phyloP scores from a whole-genome alignment of 2,888 invertebrate genomes.

The Dusona sp. region DNA sequence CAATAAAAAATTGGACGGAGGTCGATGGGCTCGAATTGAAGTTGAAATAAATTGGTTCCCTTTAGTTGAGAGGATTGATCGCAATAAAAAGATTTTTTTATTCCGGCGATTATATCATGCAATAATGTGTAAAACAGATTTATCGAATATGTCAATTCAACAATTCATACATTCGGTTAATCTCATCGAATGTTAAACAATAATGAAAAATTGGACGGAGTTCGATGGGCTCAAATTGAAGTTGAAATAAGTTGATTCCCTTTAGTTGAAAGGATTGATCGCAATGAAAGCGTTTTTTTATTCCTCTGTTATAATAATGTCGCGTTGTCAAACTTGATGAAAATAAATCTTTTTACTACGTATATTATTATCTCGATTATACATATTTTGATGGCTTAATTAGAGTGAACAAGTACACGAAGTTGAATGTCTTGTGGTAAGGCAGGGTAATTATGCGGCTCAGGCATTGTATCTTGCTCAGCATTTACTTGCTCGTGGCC shows the following conservation, averaged over 20 bases:
- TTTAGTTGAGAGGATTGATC: neutral
- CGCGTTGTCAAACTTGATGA: neutral
- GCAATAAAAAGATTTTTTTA: neutral
- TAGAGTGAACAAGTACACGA: slow-evolving; percentile 41
- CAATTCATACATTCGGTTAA: neutral
- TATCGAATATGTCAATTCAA: neutral
- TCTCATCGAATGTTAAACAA: neutral
- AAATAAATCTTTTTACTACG: slow-evolving; percentile 26
- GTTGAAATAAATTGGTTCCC: neutral
- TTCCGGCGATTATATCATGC: no score
- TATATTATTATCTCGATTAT: slow-evolving; percentile 1
- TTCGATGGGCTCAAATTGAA: neutral
- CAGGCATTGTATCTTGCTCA: slow-evolving; percentile 49
- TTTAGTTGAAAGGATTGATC: neutral
- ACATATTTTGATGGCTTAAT: slow-evolving; percentile 55
- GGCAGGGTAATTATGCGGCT: slow-evolving; percentile 59
- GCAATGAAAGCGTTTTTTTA: neutral
- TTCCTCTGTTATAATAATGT: neutral
- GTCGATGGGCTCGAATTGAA: neutral
- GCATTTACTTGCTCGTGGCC: slow-evolving; percentile 39
- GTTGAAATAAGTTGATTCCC: neutral
- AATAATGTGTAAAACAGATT: no score
- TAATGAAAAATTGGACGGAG: neutral
- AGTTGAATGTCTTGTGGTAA: slow-evolving; percentile 39
- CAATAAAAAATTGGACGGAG: neutral